Conservation (phyloP, 2,888 invertebrate genomes). For the Lasioglossum lativentre region DNA sequence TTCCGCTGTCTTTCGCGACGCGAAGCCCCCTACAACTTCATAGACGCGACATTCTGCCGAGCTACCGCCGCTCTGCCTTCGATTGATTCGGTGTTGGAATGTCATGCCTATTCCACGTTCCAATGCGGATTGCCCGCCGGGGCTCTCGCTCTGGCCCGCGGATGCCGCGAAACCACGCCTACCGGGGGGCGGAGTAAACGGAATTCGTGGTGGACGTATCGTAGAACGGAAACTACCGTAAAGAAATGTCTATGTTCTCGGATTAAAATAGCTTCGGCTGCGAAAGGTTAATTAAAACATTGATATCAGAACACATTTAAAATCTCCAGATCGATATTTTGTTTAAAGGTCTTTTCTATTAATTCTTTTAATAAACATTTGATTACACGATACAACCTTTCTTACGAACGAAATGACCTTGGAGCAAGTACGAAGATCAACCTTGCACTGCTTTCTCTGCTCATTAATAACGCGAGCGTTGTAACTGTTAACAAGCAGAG, state of each 20-base stretch:
- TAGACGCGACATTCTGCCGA: neutral
- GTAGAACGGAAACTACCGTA: neutral
- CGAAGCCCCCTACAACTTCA: neutral
- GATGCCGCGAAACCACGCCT: neutral
- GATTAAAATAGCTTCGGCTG: neutral
- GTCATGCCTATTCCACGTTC: neutral
- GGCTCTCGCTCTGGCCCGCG: neutral
- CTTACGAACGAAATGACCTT: neutral
- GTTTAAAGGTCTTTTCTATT: neutral
- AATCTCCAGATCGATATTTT: neutral
- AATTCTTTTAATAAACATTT: neutral
- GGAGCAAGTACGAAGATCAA: neutral
- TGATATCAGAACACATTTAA: neutral
- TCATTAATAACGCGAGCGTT: neutral
- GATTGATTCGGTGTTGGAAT: neutral
- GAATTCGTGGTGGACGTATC: neutral
- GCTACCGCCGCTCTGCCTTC: neutral
- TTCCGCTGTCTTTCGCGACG: slow-evolving; percentile 33
- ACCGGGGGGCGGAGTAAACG: neutral
- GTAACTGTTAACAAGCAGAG: neutral
- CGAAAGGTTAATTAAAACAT: neutral
- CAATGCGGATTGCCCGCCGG: neutral
- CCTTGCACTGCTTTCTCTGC: neutral
- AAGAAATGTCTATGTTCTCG: neutral
- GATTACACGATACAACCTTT: neutral